Evolutionary conservation across 2,888 invertebrate species (phyloP), one percentile per base, ranked within the genome.

Genomic region (Cristatella mucedo): DNA sequence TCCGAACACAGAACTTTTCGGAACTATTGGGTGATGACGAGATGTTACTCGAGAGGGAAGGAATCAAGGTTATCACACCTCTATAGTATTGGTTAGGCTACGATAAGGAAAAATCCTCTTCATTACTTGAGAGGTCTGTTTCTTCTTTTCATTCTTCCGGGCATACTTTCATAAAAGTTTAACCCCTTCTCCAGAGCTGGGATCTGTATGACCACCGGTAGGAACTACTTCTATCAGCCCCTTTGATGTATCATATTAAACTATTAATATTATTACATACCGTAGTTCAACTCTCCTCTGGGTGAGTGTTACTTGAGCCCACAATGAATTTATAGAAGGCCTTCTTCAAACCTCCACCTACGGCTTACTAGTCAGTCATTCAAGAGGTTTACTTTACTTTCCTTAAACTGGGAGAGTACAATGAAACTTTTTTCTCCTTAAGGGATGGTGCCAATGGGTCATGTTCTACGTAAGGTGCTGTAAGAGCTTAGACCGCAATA

Each of bases 201-300:
- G 75, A 4, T 59, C 63, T 47, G 67, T 61, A 15, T 80, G 79
- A 72, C 78, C 79, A 0, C 78, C 79, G 1, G 54, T 61, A 51
- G 72, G 71, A 47, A 74, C 79, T 68, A 52, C 45, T 0, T 57
- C 74, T 0, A 74, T 80, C 67, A 77, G 77, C 21, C 76, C 78
- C 0, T 74, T 76, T 45, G 72, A 75, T 70, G 74, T 80, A 51
- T 79, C 80, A 1, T n/a, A n/a, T n/a, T n/a, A n/a, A n/a, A n/a
- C n/a, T n/a, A n/a, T n/a, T n/a, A n/a, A n/a, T n/a, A n/a, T 43
- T 80, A 52, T 57, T 80, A 61, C 80, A 80, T 70, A 79, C 78
- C 7, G 70, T 76, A 62, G 75, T 80, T 67, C 63, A 80, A 65
- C 65, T 80, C 65, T 70, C 75, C 1, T 79, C 78, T 48, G 79